Evolutionary conservation across 2,888 invertebrate species (phyloP).

Genomic region (Orthosia incerta): DNA sequence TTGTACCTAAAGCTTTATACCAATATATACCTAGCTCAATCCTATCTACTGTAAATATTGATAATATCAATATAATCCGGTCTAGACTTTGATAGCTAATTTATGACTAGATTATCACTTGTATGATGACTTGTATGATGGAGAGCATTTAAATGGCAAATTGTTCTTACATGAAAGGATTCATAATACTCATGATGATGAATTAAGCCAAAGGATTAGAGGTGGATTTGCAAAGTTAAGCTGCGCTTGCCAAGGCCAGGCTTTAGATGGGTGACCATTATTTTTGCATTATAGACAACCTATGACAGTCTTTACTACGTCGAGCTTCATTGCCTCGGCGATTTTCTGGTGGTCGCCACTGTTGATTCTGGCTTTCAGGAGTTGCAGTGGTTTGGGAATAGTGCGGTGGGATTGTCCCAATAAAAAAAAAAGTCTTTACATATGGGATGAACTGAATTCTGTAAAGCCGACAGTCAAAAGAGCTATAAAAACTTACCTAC

Average conservation of each 20-base stretch:
- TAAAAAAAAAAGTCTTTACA: no score
- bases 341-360: no score
- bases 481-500: no score
- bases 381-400: no score
- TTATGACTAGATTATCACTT: conserved; percentile 34
- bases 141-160: conserved; percentile 14
- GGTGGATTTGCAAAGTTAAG: neutral
- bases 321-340: no score
- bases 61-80: conserved; percentile 15
- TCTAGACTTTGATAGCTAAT: conserved; percentile 28
- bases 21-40: neutral
- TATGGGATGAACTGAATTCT: no score
- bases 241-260: neutral
- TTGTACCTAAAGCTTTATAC: neutral
- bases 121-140: no score
- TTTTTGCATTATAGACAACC: no score
- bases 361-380: no score
- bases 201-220: neutral
- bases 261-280: neutral
- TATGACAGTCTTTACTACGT: no score
- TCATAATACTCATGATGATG: neutral
- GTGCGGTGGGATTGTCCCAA: no score
- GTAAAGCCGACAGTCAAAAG: no score
- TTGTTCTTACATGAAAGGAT: conserved; percentile 4
- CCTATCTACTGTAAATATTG: conserved; percentile 29